Conservation (phyloP, 2,797 vertebrate species). For the Hypotaenidia okinawae region DNA sequence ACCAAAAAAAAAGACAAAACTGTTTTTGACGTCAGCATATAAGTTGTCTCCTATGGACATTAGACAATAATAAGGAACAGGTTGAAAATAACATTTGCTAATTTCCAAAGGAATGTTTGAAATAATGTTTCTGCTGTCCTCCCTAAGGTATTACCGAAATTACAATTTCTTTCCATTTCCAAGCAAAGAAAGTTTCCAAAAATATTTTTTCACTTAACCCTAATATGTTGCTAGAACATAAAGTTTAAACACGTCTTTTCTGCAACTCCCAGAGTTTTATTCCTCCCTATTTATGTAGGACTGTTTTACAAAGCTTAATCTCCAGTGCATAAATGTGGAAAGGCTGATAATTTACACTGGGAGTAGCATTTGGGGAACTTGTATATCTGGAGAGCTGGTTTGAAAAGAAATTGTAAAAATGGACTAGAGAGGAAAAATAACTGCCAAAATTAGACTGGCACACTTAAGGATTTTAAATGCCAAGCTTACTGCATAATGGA, state of each 20-base stretch:
- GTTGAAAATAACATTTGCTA: neutral
- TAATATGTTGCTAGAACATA: neutral
- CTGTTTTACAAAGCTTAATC: neutral
- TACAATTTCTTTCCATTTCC: neutral
- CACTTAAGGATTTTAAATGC: neutral
- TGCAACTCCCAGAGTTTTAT: neutral
- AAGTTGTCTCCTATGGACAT: neutral
- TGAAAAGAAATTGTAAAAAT: conserved; percentile 46
- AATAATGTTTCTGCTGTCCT: neutral
- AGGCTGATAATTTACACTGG: conserved; percentile 39
- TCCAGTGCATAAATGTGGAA: conserved; percentile 36
- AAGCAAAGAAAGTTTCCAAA: conserved; percentile 18
- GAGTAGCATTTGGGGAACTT: conserved; percentile 1
- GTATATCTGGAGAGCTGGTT: conserved; percentile 20
- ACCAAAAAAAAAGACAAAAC: neutral
- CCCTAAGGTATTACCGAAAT: neutral
- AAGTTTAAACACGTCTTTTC: neutral
- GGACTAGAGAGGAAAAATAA: conserved; percentile 14
- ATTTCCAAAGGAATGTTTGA: conserved; percentile 21
- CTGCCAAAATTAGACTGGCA: conserved; percentile 23
- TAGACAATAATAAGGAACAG: neutral
- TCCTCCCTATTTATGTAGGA: neutral
- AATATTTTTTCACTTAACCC: conserved; percentile 14
- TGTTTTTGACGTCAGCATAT: neutral
- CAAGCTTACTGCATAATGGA: neutral